Conservation (phyloP, 2,888 invertebrate species). For the Trichacis sp. region DNA sequence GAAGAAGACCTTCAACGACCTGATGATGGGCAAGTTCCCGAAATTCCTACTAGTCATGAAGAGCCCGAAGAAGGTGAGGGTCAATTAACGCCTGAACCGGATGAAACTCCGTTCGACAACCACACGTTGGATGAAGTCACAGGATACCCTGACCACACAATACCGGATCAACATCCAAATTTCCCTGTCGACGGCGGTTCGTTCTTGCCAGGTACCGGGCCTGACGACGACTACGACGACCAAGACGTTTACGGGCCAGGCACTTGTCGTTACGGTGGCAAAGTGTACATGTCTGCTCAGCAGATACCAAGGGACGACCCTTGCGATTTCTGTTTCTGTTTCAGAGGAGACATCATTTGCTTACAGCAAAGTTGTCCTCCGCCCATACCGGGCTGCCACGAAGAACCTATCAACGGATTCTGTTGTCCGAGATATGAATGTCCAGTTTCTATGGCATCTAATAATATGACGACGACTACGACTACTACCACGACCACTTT, state of each 20-base stretch:
- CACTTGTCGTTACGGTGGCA: slow-evolving; percentile 92
- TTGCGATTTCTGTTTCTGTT: slow-evolving; percentile 97
- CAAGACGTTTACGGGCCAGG: slow-evolving; percentile 85
- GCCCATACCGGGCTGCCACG: slow-evolving; percentile 90
- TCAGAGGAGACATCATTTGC: slow-evolving; percentile 95
- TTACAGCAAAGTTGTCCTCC: slow-evolving; percentile 95
- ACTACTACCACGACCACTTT: slow-evolving; percentile 88
- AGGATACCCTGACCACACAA: slow-evolving; percentile 56
- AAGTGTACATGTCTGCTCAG: slow-evolving; percentile 93
- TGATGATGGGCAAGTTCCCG: slow-evolving; percentile 40
- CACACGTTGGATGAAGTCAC: slow-evolving; percentile 42
- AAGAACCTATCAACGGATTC: slow-evolving; percentile 93
- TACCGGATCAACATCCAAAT: slow-evolving; percentile 54
- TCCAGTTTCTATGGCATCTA: slow-evolving; percentile 87
- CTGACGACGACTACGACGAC: slow-evolving; percentile 82
- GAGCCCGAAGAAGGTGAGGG: slow-evolving; percentile 45
- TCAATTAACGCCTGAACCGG: slow-evolving; percentile 45
- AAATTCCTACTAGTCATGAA: slow-evolving; percentile 40
- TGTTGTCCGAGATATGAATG: slow-evolving; percentile 96
- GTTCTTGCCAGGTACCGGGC: slow-evolving; percentile 71
- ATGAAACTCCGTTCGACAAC: slow-evolving; percentile 47
- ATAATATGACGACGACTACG: slow-evolving; percentile 88
- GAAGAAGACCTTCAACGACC: slow-evolving; percentile 40
- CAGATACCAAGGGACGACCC: slow-evolving; percentile 95
- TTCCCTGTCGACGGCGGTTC: slow-evolving; percentile 67